Conservation (phyloP, 1,140 invertebrate species). For the Leptonema lineaticorne region DNA sequence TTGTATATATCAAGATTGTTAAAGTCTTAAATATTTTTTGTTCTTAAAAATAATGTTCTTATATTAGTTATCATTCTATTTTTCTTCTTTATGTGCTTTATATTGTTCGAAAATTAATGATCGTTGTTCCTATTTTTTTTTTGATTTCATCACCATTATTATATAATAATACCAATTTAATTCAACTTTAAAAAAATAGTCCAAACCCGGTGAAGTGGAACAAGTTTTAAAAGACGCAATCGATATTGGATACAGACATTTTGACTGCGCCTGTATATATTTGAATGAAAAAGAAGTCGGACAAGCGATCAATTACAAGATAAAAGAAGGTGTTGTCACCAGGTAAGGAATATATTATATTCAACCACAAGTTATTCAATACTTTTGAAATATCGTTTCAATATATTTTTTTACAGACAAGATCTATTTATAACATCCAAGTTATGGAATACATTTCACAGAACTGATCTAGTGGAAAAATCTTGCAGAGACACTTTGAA, state of each 20-base stretch:
- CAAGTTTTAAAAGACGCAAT: conserved; percentile 75
- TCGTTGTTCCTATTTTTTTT: no score
- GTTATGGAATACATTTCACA: conserved; percentile 73
- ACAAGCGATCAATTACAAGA: conserved; percentile 66
- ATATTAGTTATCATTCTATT: no score
- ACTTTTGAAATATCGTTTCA: no score
- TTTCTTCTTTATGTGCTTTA: no score
- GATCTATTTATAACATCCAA: conserved; percentile 76
- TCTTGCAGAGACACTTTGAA: conserved; percentile 61
- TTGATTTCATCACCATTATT: neutral
- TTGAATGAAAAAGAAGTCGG: conserved; percentile 84
- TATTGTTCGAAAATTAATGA: no score
- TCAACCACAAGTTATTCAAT: conserved; percentile 9
- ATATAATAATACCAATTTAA: neutral
- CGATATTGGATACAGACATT: conserved; percentile 80
- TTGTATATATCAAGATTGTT: no score
- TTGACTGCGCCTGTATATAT: conserved; percentile 84
- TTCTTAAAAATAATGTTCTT: no score
- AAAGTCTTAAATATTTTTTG: no score
- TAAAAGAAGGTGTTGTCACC: conserved; percentile 69
- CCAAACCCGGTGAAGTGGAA: conserved; percentile 66
- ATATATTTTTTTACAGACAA: conserved; percentile 53
- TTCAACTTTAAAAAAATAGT: conserved; percentile 53
- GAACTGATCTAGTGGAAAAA: conserved; percentile 61
- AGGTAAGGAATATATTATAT: conserved; percentile 46